Evolutionary conservation across 2,113 vertebrate species (phyloP).

Genomic region (Oxyura jamaicensis): DNA sequence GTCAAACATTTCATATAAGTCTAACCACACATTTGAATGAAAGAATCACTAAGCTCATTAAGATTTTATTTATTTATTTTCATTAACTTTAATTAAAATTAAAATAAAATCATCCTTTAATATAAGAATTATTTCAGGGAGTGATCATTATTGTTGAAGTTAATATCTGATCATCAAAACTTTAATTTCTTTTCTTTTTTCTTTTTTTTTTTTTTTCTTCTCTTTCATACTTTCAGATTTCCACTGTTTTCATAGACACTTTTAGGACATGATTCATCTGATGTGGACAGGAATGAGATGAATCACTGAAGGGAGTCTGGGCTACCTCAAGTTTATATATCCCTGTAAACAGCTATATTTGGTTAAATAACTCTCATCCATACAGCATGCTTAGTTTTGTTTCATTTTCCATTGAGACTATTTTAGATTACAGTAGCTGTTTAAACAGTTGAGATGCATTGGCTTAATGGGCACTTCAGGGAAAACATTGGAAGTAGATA

Average conservation of each 20-base stretch:
- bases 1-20: background rate
- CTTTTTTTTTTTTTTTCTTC: background rate
- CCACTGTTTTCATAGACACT: background rate
- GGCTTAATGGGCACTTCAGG: background rate
- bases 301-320: background rate
- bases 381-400: conserved; percentile 1
- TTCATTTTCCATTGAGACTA: conserved; percentile 23
- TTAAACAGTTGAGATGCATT: conserved; percentile 34
- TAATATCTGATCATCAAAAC: background rate
- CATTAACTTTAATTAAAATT: background rate
- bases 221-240: background rate
- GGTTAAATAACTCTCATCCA: conserved; percentile 11
- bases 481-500: conserved; percentile 7
- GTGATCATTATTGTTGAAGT: background rate
- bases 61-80: no score
- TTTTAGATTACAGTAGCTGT: conserved; percentile 40
- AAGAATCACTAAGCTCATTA: background rate
- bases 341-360: background rate
- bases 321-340: background rate
- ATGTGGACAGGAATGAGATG: background rate
- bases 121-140: background rate
- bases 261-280: background rate
- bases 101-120: background rate
- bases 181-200: background rate
- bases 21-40: background rate